Conservation (phyloP, 2,797 vertebrate species). For the Phataginus tricuspis region DNA sequence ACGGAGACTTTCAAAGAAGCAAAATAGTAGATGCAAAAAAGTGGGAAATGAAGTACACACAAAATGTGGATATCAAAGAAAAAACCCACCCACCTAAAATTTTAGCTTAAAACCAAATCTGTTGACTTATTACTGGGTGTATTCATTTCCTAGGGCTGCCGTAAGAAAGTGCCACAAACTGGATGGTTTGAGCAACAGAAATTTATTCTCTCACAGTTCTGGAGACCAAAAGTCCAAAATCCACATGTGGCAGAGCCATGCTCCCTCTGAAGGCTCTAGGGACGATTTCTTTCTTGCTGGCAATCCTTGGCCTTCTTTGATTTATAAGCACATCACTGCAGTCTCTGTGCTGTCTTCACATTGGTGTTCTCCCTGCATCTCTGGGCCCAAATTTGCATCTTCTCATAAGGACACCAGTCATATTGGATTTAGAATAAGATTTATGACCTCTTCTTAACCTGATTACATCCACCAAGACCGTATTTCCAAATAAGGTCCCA, state of each 20-base stretch:
- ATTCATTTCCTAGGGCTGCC: not conserved
- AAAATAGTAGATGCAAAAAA: not conserved
- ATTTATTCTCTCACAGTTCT: not conserved
- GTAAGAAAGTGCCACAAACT: not conserved
- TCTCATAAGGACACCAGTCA: not conserved
- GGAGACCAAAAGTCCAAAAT: not conserved
- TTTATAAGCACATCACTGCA: not conserved
- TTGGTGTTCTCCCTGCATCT: not conserved
- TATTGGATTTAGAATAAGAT: not conserved
- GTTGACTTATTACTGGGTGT: not conserved
- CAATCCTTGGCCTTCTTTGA: not conserved
- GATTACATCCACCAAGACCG: not conserved
- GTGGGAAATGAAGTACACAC: not conserved
- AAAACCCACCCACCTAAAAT: not conserved
- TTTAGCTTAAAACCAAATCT: not conserved
- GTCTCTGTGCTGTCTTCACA: not conserved
- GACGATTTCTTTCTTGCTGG: not conserved
- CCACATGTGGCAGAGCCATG: not conserved
- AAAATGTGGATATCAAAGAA: not conserved
- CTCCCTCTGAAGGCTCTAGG: not conserved
- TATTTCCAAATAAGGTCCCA: not conserved
- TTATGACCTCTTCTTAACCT: constrained; percentile 14
- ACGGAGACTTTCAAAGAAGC: not conserved
- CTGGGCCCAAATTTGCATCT: not conserved
- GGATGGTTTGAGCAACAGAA: not conserved